Evolutionary conservation across 2,888 invertebrate species (phyloP).

Genomic region (Drosophila hamatofila): DNA sequence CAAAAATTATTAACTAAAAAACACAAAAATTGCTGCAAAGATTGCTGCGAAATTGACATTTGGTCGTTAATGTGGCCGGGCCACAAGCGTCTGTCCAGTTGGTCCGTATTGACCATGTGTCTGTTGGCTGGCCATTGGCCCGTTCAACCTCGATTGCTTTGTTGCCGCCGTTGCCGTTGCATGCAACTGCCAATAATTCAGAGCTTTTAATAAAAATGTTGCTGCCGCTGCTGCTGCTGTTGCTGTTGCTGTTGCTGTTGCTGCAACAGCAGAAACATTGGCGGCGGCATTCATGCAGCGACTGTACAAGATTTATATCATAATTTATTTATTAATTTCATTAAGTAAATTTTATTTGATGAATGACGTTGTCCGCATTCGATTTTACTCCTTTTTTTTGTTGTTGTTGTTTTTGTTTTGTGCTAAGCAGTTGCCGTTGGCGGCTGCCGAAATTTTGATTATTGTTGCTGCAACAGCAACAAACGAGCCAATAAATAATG

Average conservation of each 20-base stretch:
- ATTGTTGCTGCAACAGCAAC: conserved; percentile 54
- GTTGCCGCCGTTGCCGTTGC: conserved; percentile 74
- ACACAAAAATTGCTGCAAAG: conserved; percentile 71
- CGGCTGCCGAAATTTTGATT: conserved; percentile 76
- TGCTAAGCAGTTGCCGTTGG: conserved; percentile 46
- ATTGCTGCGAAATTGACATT: conserved; percentile 78
- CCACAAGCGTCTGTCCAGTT: conserved; percentile 27
- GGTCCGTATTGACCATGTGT: conserved; percentile 32
- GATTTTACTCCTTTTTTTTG: conserved; percentile 12
- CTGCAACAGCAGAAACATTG: conserved; percentile 45
- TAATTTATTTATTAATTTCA: conserved; percentile 82
- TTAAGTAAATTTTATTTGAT: conserved; percentile 80
- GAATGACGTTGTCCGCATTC: conserved; percentile 70
- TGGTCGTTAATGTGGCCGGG: conserved; percentile 76
- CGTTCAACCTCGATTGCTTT: conserved; percentile 65
- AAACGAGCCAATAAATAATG: conserved; percentile 55
- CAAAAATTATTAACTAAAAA: conserved; percentile 75
- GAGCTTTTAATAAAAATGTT: conserved; percentile 80
- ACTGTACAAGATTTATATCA: conserved; percentile 79
- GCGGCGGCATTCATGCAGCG: conserved; percentile 48
- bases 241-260: conserved; percentile 7
- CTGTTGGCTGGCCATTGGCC: conserved; percentile 20
- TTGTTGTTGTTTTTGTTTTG: too few species aligned
- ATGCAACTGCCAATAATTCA: conserved; percentile 78
- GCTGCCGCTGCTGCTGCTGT: conserved; percentile 37